phyloP scores from a whole-genome alignment of 2,888 invertebrate genomes.

The Drosophila sordidula region DNA sequence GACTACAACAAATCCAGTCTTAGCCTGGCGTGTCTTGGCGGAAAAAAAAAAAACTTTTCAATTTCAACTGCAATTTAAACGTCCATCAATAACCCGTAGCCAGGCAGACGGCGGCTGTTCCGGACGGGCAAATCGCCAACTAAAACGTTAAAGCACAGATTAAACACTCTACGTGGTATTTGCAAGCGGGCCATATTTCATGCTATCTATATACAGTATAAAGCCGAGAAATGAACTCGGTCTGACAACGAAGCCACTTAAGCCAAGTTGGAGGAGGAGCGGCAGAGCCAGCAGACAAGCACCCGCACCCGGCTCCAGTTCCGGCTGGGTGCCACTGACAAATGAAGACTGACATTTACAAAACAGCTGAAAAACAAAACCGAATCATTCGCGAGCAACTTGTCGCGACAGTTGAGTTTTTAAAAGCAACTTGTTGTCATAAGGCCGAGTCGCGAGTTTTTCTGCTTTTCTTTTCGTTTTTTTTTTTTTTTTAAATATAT shows the following conservation, averaged over 20 bases:
- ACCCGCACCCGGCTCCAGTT: slow-evolving; percentile 7
- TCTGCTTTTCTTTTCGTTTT: background rate
- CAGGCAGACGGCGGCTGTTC: slow-evolving; percentile 6
- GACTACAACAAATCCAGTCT: slow-evolving; percentile 8
- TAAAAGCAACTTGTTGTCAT: slow-evolving; percentile 81
- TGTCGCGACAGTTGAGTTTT: slow-evolving; percentile 76
- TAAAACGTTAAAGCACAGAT: slow-evolving; percentile 60
- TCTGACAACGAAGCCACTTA: slow-evolving; percentile 77
- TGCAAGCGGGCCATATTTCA: slow-evolving; percentile 46
- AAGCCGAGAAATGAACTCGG: slow-evolving; percentile 60
- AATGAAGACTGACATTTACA: slow-evolving; percentile 84
- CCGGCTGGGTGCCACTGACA: slow-evolving; percentile 71
- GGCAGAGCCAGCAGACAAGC: slow-evolving; percentile 7
- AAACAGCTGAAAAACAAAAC: slow-evolving; percentile 78
- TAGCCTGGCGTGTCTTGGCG: slow-evolving; percentile 33
- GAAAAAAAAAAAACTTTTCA: slow-evolving; percentile 46
- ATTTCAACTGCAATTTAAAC: slow-evolving; percentile 78
- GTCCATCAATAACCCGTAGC: slow-evolving; percentile 70
- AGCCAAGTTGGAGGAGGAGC: slow-evolving; percentile 52
- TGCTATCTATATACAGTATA: slow-evolving; percentile 32
- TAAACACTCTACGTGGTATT: slow-evolving; percentile 37
- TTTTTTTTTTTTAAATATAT: slow-evolving; percentile 10
- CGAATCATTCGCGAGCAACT: slow-evolving; percentile 70
- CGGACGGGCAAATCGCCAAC: slow-evolving; percentile 32
- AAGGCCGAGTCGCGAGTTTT: slow-evolving; percentile 45